Evolutionary conservation across 2,797 vertebrate genomes (phyloP).

Genomic region (Gallinago solitaria): DNA sequence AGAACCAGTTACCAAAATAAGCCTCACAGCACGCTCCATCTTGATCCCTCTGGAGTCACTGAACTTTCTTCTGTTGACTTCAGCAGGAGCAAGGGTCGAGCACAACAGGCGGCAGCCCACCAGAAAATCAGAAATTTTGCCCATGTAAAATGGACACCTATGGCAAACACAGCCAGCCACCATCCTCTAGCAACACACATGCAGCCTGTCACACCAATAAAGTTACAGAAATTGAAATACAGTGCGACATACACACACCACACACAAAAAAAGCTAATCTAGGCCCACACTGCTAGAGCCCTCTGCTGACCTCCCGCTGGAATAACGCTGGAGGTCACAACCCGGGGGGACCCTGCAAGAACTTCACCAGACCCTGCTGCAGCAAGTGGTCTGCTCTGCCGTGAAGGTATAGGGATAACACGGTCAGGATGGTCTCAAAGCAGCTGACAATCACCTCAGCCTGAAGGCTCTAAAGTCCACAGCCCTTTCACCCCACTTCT

Average conservation of each 20-base stretch:
- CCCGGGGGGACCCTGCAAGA: not conserved
- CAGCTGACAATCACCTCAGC: not conserved
- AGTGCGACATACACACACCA: not conserved
- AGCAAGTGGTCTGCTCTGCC: not conserved
- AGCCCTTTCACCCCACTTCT: not conserved
- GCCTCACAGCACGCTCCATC: constrained; percentile 25
- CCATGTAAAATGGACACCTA: constrained; percentile 35
- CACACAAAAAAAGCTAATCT: not conserved
- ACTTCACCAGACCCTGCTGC: not conserved
- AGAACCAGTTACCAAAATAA: constrained; percentile 49
- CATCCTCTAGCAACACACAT: not conserved
- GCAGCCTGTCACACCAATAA: not conserved
- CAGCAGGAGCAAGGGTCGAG: constrained; percentile 59
- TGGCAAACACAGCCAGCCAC: not conserved
- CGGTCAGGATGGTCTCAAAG: not conserved
- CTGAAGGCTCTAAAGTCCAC: not conserved
- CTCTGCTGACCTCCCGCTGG: constrained; percentile 75
- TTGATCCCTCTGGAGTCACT: constrained; percentile 51
- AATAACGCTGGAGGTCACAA: constrained; percentile 71
- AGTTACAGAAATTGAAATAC: not conserved
- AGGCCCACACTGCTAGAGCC: constrained; percentile 66
- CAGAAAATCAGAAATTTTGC: constrained; percentile 9
- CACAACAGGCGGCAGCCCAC: not conserved
- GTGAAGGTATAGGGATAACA: not conserved
- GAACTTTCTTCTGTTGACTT: constrained; percentile 63